These are phyloP conservation scores for Cotesia congregata DNA, from an alignment of 2,888 invertebrate genomes.

Conservation along the genomic window DNA sequence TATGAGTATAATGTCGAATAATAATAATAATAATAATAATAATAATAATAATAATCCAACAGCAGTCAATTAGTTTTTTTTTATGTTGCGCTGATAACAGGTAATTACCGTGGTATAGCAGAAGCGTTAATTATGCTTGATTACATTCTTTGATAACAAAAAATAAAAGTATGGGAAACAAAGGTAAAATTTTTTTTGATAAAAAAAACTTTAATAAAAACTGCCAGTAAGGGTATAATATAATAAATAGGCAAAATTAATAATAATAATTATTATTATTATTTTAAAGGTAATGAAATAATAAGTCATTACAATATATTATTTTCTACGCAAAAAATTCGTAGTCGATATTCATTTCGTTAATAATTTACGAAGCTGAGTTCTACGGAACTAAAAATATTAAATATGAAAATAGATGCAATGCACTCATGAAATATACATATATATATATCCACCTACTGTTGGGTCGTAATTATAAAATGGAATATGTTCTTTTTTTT, in stretches of 20 bases:
- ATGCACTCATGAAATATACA: conserved; percentile 13
- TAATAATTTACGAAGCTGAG: too few species aligned
- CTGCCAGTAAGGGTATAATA: not conserved
- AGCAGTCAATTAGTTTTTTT: not conserved
- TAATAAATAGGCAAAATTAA: not conserved
- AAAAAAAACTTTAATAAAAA: not conserved
- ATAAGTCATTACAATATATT: too few species aligned
- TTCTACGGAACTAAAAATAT: not conserved
- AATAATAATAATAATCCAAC: not conserved
- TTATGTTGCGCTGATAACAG: not conserved
- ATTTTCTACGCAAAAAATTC: too few species aligned
- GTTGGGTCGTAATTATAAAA: conserved; percentile 22
- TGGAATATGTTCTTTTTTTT: conserved; percentile 7
- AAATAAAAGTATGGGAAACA: not conserved
- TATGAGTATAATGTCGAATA: too few species aligned
- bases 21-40: not conserved
- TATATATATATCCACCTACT: conserved; percentile 1
- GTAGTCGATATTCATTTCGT: too few species aligned
- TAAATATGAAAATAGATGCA: conserved; percentile 17
- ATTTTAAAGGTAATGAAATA: too few species aligned
- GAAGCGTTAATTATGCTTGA: not conserved
- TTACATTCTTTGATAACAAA: not conserved
- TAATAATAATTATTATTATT: too few species aligned
- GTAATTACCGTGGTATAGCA: not conserved
- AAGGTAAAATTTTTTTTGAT: not conserved